A percentile compares a stretch with the other conserved stretches of the same genome.
These are phyloP conservation scores for Antedon mediterranea DNA, from an alignment of 53 echinoderm and acorn worm species.

Conservation along the genomic window DNA sequence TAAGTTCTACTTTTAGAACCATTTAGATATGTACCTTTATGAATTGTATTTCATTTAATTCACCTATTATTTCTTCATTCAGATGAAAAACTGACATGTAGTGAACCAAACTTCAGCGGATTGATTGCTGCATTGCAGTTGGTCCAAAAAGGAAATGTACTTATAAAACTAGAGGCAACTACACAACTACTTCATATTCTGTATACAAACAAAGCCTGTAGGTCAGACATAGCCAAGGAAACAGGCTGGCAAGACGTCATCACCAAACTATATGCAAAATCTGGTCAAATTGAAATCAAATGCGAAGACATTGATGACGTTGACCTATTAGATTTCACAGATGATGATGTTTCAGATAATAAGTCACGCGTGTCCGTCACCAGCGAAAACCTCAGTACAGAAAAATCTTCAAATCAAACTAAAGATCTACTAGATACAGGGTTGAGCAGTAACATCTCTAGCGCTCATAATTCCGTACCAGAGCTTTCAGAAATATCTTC, in stretches of 20 bases:
- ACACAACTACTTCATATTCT: conserved; percentile 76
- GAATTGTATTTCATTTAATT: not conserved
- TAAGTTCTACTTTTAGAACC: too few species aligned
- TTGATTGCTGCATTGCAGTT: conserved; percentile 68
- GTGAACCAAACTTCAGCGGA: conserved; percentile 56
- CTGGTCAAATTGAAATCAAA: conserved; percentile 30
- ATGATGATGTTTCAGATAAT: not conserved
- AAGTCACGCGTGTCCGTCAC: not conserved
- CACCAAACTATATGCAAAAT: conserved; percentile 34
- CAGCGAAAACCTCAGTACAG: not conserved
- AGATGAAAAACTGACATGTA: conserved; percentile 26
- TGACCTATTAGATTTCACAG: conserved; percentile 2
- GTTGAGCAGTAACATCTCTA: not conserved
- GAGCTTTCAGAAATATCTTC: not conserved
- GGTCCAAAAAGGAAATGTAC: conserved; percentile 41
- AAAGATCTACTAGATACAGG: not conserved
- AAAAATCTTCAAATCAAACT: not conserved
- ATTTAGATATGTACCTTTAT: too few species aligned
- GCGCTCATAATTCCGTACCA: not conserved
- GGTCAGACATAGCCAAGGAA: conserved; percentile 48
- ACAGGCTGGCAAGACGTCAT: conserved; percentile 92
- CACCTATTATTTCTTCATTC: not conserved
- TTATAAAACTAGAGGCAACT: conserved; percentile 75
- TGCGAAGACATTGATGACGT: conserved; percentile 54
- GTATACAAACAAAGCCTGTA: conserved; percentile 46